Conservation (phyloP, 2,113 vertebrate genomes). For the Calonectris borealis region DNA sequence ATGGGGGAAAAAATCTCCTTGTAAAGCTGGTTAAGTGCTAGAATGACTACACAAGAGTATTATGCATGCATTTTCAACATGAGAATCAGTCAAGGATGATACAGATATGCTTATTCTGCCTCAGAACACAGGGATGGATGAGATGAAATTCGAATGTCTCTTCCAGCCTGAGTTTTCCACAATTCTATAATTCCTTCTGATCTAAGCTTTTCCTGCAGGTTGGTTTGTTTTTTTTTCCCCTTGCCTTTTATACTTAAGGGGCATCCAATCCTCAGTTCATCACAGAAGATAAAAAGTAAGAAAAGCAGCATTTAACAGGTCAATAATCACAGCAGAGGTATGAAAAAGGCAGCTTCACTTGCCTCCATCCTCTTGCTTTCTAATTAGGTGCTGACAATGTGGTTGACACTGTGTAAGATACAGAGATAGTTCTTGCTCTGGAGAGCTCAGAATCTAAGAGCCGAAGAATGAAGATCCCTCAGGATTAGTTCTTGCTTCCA, state of each 20-base stretch:
- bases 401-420: neutral
- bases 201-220: neutral
- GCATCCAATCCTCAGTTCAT: neutral
- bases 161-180: neutral
- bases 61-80: neutral
- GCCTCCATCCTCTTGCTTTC: neutral
- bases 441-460: neutral
- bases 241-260: neutral
- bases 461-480: neutral
- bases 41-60: neutral
- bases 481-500: conserved; percentile 2
- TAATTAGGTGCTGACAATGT: conserved; percentile 21
- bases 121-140: neutral
- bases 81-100: neutral
- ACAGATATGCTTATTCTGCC: neutral
- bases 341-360: neutral
- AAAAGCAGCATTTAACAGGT: conserved; percentile 9
- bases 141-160: neutral
- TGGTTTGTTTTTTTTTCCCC: neutral
- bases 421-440: neutral
- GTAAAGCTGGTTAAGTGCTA: neutral
- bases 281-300: neutral
- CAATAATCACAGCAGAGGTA: neutral
- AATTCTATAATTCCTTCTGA: neutral
- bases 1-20: neutral